Base-by-base conservation (phyloP, 2,797 vertebrate species). In the Leucoraja ocellata region DNA sequence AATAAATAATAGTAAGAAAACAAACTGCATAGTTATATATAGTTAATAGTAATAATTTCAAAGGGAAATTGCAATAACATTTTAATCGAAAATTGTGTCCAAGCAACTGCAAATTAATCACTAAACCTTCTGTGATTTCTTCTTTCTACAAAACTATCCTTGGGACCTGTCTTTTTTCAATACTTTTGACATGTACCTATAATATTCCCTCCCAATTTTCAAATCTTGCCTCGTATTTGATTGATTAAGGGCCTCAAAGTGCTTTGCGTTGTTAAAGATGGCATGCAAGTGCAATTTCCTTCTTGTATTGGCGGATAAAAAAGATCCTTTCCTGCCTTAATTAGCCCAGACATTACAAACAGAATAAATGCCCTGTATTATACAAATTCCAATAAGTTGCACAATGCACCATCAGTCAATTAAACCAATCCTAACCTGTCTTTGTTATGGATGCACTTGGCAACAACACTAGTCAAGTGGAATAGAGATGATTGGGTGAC, bases 1-100 rank as follows among this genome's bases (percentile, higher is more conserved):
- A 88, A 68, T 88, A 68, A 16, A 63, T 88, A 68, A 88, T 88
- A 16, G 84, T 36, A 9, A 88, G 61, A 68, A 88, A 88, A 68
- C 84, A 88, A 88, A 88, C 84, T 88, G 61, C 61, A 16, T 68
- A 61, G 13, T 46, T 46, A 86, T 88, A 88, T 65, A 88, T 68
- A 68, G 61, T 68, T 32, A 88, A 63, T 58, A 63, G 28, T 86
- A 63, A 88, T 65, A 68, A 88, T 18, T 88, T 63, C 63, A 88
- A 36, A 21, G 84, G 63, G n/a, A 88, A 36, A 68, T 68, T 88
- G 36, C n/a, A 65, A 36, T 32, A 36, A 65, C 11, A 32, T 65
- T 63, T 86, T 88, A 68, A 88, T 3, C 4, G 63, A 88, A 36
- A 9, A 0, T 88, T 7, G 36, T 32, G n/a, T 68, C 84, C n/a